These are phyloP conservation scores for Perdita meconis DNA, from an alignment of 2,888 invertebrate species.

Conservation along the genomic window DNA sequence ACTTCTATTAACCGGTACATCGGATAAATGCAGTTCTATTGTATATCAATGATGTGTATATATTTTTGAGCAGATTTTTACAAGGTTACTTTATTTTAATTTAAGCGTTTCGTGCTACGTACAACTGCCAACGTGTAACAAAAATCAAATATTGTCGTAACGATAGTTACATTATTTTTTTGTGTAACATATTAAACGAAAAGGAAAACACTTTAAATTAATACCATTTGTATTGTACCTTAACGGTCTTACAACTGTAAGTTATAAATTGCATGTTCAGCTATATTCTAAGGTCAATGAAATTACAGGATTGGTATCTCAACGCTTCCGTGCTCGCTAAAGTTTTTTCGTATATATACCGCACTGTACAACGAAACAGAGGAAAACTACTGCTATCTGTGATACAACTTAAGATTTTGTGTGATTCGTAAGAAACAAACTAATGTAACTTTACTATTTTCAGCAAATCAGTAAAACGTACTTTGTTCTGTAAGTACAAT, in stretches of 20 bases:
- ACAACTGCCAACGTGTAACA: background rate
- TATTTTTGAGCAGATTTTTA: slow-evolving; percentile 6
- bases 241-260: slow-evolving; percentile 54
- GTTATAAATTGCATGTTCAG: slow-evolving; percentile 60
- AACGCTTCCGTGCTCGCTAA: slow-evolving; percentile 3
- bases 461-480: slow-evolving; percentile 35
- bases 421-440: slow-evolving; percentile 1
- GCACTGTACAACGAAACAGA: slow-evolving; percentile 10
- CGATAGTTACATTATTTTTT: background rate
- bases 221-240: slow-evolving; percentile 32
- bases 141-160: background rate
- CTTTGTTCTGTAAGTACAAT: slow-evolving; percentile 20
- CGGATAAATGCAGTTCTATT: too few species aligned
- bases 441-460: slow-evolving; percentile 13
- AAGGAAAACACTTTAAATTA: slow-evolving; percentile 20
- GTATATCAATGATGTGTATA: background rate
- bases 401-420: background rate
- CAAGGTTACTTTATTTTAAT: slow-evolving; percentile 1
- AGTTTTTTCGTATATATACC: slow-evolving; percentile 19
- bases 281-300: slow-evolving; percentile 47
- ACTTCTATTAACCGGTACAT: too few species aligned
- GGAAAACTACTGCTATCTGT: background rate
- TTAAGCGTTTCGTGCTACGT: background rate
- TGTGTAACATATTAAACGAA: background rate
- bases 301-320: slow-evolving; percentile 33